Conservation (phyloP, 1,140 invertebrate genomes). For the Halotydeus destructor region DNA sequence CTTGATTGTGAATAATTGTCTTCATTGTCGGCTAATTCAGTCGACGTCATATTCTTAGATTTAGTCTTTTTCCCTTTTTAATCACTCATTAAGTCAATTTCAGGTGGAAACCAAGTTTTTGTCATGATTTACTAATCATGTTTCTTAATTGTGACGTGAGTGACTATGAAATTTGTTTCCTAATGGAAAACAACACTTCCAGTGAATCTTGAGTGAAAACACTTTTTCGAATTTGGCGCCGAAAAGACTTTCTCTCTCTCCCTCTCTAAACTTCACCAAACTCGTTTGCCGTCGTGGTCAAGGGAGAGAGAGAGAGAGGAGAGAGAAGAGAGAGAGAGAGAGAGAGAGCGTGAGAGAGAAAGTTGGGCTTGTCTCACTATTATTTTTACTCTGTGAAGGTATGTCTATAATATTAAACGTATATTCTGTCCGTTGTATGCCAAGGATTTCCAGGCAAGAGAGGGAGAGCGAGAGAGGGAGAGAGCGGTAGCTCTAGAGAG, state of each 20-base stretch:
- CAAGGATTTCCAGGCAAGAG: slow-evolving; percentile 15
- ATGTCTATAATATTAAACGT: not conserved
- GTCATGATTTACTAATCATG: too few species aligned
- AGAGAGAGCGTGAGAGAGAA: slow-evolving; percentile 1
- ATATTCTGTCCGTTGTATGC: not conserved
- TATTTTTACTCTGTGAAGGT: not conserved
- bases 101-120: too few species aligned
- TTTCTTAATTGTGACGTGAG: too few species aligned
- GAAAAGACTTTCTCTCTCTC: not conserved
- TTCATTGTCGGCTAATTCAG: too few species aligned
- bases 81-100: too few species aligned
- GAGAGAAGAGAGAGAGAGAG: not conserved
- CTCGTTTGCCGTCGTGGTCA: not conserved
- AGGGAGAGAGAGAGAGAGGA: not conserved
- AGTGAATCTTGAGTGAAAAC: too few species aligned
- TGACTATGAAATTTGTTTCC: too few species aligned
- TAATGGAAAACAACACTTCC: too few species aligned
- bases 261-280: not conserved
- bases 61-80: too few species aligned
- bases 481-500: not conserved
- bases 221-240: too few species aligned
- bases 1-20: too few species aligned
- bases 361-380: slow-evolving; percentile 16
- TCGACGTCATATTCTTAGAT: too few species aligned
- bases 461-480: slow-evolving; percentile 4